phyloP scores from a whole-genome alignment of 2,113 vertebrate genomes.

The Orthonyx spaldingii region DNA sequence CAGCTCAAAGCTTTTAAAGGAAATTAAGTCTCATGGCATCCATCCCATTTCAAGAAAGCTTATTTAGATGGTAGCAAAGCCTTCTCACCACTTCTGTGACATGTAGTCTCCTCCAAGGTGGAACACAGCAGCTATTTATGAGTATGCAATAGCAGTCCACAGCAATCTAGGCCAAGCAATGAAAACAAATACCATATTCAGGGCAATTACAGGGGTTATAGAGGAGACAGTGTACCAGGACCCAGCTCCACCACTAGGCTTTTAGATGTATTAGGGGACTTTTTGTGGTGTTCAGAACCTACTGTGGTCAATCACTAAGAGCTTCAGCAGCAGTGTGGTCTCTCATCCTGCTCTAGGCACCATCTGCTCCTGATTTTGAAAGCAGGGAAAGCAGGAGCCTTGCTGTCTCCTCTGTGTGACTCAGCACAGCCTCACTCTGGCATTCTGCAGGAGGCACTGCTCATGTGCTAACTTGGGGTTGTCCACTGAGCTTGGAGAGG shows the following conservation, averaged over 20 bases:
- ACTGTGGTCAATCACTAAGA: neutral
- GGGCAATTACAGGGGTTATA: neutral
- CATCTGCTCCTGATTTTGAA: neutral
- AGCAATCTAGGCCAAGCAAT: neutral
- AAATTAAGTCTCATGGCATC: slow-evolving; percentile 17
- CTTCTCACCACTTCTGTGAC: neutral
- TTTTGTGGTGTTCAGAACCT: neutral
- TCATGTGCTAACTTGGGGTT: neutral
- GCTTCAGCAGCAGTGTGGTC: fast-evolving
- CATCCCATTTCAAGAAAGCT: neutral
- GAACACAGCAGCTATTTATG: slow-evolving; percentile 35
- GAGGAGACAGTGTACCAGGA: neutral
- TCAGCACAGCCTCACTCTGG: neutral
- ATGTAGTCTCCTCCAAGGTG: neutral
- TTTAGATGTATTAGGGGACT: neutral
- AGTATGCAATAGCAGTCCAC: neutral
- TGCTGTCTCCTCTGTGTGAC: neutral
- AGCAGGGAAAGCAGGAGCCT: neutral
- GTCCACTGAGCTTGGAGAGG: neutral
- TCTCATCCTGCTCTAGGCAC: neutral
- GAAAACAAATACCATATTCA: neutral
- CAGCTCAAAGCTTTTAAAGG: neutral
- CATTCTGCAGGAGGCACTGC: neutral
- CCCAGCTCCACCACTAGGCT: neutral
- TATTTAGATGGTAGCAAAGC: neutral